phyloP scores from a whole-genome alignment of 1,140 invertebrate genomes.

The Panulirus ornatus region DNA sequence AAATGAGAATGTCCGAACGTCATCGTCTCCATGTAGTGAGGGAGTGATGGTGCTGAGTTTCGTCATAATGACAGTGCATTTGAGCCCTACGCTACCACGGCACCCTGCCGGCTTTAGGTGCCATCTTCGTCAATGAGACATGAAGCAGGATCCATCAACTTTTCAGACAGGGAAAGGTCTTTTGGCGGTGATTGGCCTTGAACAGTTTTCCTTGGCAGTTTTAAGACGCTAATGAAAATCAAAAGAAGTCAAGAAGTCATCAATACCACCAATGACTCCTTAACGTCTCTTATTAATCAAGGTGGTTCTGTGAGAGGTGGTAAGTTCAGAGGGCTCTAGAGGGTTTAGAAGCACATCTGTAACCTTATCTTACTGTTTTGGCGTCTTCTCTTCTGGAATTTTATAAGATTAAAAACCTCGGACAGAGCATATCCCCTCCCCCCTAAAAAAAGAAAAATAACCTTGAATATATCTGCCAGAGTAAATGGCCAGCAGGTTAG shows the following conservation, averaged over 20 bases:
- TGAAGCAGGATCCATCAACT: slow-evolving; percentile 47
- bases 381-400: not conserved
- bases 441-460: too few species aligned
- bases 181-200: slow-evolving; percentile 50
- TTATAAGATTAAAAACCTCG: too few species aligned
- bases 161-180: slow-evolving; percentile 35
- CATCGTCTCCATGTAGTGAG: too few species aligned
- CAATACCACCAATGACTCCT: slow-evolving; percentile 34
- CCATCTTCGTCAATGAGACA: slow-evolving; percentile 35
- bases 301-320: slow-evolving; percentile 3
- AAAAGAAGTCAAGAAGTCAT: slow-evolving; percentile 64
- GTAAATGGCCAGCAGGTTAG: slow-evolving; percentile 54
- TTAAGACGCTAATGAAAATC: slow-evolving; percentile 46
- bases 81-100: not conserved
- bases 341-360: not conserved
- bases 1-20: too few species aligned
- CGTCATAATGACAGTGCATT: too few species aligned
- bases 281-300: too few species aligned
- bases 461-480: too few species aligned
- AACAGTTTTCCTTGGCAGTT: too few species aligned
- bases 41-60: too few species aligned
- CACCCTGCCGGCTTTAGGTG: slow-evolving; percentile 47
- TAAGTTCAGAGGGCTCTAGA: not conserved
- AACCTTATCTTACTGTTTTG: not conserved
- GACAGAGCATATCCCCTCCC: too few species aligned